Evolutionary conservation across 2,113 vertebrate genomes (phyloP), one percentile per base, ranked within the genome.

Genomic region (Triplophysa rosa): DNA sequence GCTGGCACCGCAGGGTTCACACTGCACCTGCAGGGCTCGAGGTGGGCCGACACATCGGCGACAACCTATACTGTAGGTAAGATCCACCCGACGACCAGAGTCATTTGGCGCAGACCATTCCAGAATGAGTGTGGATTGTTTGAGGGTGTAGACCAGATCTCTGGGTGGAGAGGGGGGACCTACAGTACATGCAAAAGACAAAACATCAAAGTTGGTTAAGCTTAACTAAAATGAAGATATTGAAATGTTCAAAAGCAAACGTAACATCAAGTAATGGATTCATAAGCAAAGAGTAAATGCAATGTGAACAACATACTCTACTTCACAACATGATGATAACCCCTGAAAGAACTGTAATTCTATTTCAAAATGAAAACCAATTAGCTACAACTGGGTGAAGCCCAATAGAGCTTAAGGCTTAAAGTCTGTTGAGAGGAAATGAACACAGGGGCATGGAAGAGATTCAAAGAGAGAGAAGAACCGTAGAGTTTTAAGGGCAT

Each of bases 1-100:
- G 0, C 93, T 86, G 8, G 92, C 86, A 13, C 95, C 95, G 0
- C 96, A 98, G 0, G 92, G 91, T 85, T 96, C 94, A 0, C 97
- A 98, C 52, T 82, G 90, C 40, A 86, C 21, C 42, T 86, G 11
- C 0, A 71, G 0, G 52, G 64, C 68, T 29, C 80, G 17, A 1
- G 45, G 76, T 14, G 58, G 47, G 0, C 21, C 9, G 0, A 80
- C 75, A 72, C 97, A 98, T 1, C 89, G 90, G 16, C 91, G 86
- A 8, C 97, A 99, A 77, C 93, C 93, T 80, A 98, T 90, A 72
- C 92, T 96, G 91, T 98, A 97, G 76, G 93, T 94, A 82, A 99
- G 88, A 82, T 99, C 96, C 0, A 87, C 92, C 11, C 97, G 90
- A 79, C 96, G 96, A 0, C 97, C 97, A 0, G 91, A 89, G 40